Evolutionary conservation across 2,113 vertebrate genomes (phyloP), one percentile per base, ranked within the genome.

Genomic region (Verasper variegatus): DNA sequence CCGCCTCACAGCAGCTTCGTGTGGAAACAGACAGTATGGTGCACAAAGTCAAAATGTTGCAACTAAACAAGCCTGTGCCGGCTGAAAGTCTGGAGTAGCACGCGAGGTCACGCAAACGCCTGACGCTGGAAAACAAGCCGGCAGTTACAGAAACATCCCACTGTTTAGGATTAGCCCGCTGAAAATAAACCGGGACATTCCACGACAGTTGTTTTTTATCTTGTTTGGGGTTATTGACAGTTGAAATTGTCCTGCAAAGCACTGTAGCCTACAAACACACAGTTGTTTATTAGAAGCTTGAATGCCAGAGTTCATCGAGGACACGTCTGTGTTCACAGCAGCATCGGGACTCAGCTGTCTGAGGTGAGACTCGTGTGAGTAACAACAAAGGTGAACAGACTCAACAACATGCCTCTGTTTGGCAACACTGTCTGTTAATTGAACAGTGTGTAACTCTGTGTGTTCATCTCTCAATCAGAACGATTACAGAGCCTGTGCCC

Each of bases 101-200:
- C n/a, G 40, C 68, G 35, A 83, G 80, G 76, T 77, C 70, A 26
- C 40, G 58, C 40, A 71, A 65, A 37, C 55, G 37, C 68, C 31
- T 74, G 58, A 77, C 14, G 12, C 58, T 66, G 64, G 21, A 65
- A 76, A 63, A 12, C 31, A 70, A 51, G 64, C 72, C 12, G 37
- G 61, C 51, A n/a, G 56, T 65, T 35, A 58, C 26, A 69, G 56
- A 51, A 80, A 37, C 58, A 62, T 58, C 12, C n/a, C 67, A 21
- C 62, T 60, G 72, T 69, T 80, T 56, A 45, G 49, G 31, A 68
- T 82, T 45, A 62, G 42, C 18, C 1, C 21, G 55, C 51, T 52
- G 59, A 64, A 64, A 74, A 68, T 24, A 58, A 61, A 27, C 18
- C 18, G 18, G 58, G n/a, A 20, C 35, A 51, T 51, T 20, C 49